A percentile compares a stretch with the other conserved stretches of the same genome.
Evolutionary conservation across 2,113 vertebrate species (phyloP).

Genomic region (human (Homo sapiens)): DNA sequence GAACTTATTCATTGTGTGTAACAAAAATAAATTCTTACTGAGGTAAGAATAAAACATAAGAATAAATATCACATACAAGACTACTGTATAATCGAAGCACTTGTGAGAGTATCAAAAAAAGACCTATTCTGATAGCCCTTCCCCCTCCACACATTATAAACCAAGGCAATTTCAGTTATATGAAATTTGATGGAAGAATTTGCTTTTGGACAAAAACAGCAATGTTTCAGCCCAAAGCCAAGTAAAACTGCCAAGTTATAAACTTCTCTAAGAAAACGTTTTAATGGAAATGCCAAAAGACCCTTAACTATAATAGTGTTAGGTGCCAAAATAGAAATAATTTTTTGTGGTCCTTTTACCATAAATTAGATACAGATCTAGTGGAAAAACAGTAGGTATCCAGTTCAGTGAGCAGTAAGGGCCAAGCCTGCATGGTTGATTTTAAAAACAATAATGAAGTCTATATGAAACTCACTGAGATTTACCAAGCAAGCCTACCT

Average conservation of each 20-base stretch:
- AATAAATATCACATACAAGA: not conserved
- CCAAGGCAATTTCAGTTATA: slow-evolving; percentile 80
- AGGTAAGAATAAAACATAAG: slow-evolving; percentile 1
- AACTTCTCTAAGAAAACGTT: slow-evolving; percentile 84
- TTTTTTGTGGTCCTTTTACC: slow-evolving; percentile 82
- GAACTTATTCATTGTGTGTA: not conserved
- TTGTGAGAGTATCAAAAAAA: slow-evolving; percentile 19
- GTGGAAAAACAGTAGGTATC: slow-evolving; percentile 83
- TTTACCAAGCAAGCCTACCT: slow-evolving; percentile 70
- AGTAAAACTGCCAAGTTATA: slow-evolving; percentile 85
- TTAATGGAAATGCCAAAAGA: slow-evolving; percentile 86
- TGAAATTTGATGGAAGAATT: slow-evolving; percentile 83
- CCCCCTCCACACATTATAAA: slow-evolving; percentile 73
- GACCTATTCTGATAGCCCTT: not conserved
- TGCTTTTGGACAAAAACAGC: slow-evolving; percentile 83
- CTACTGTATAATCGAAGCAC: not conserved
- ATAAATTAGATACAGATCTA: slow-evolving; percentile 85
- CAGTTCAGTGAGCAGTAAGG: slow-evolving; percentile 81
- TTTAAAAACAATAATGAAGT: slow-evolving; percentile 82
- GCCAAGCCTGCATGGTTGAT: slow-evolving; percentile 78
- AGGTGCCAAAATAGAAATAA: slow-evolving; percentile 85
- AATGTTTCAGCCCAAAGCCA: slow-evolving; percentile 83
- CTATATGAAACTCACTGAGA: slow-evolving; percentile 76
- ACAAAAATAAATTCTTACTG: not conserved
- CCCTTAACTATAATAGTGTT: slow-evolving; percentile 81